phyloP scores from a whole-genome alignment of 53 echinoderm and acorn worm species.

The Luidia sarsii region DNA sequence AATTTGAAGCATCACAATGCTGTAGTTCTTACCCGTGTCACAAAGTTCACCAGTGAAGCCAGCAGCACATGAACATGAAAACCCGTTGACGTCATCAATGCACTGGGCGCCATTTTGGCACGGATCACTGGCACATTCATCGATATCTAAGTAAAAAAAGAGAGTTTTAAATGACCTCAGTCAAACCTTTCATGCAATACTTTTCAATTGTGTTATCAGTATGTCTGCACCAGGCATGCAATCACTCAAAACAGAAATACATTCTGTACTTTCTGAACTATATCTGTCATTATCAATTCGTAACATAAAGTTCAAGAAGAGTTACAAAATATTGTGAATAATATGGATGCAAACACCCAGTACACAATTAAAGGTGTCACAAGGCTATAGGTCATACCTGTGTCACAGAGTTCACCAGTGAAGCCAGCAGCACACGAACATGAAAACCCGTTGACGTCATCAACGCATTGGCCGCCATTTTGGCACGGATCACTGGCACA shows the following conservation, averaged over 20 bases:
- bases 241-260: too few species aligned
- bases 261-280: too few species aligned
- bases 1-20: too few species aligned
- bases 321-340: too few species aligned
- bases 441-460: conserved; percentile 48
- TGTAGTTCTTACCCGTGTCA: not conserved
- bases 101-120: not conserved
- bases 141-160: too few species aligned
- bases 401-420: not conserved
- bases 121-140: not conserved
- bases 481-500: conserved; percentile 60
- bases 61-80: conserved; percentile 1
- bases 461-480: conserved; percentile 76
- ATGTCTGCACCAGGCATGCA: too few species aligned
- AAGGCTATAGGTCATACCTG: not conserved
- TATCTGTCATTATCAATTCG: too few species aligned
- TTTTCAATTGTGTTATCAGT: too few species aligned
- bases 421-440: not conserved
- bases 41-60: not conserved
- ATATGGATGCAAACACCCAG: too few species aligned
- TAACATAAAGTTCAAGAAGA: too few species aligned
- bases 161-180: too few species aligned
- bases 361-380: not conserved
- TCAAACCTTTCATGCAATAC: too few species aligned
- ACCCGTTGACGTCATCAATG: not conserved